Evolutionary conservation across 2,113 vertebrate species (phyloP), one percentile per base, ranked within the genome.

Genomic region (Oryzias curvinotus): DNA sequence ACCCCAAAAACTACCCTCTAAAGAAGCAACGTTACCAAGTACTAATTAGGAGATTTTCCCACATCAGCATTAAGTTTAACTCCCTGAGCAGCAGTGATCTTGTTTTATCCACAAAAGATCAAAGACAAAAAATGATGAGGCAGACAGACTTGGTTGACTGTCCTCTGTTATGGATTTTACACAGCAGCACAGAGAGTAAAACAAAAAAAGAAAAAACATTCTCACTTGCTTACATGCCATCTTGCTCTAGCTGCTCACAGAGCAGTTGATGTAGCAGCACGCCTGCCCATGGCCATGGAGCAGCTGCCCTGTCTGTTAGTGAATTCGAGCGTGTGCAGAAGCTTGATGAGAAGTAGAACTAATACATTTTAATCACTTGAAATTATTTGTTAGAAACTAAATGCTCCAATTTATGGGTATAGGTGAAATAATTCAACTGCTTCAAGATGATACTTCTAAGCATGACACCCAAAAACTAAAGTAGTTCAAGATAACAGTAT

Each of bases 241-340:
- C 77, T 80, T 85, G 83, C 73, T 78, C 78, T 73, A 1, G 1
- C 75, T 87, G 85, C 82, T 85, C 81, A 78, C 79, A 70, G 78
- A 87, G 85, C 82, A 71, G 85, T 88, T 86, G 84, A 87, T 87
- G 86, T 68, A 86, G 88, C 86, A 88, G 85, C 80, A 84, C 85
- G 86, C 84, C 77, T 80, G 88, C 88, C 88, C 77, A 43, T 86
- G 88, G 88, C 88, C 85, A 88, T 79, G 82, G 80, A 88, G 88
- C 88, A 90, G 88, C 85, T 90, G 86, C 85, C 81, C 83, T 76
- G 69, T 84, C 76, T 73, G 80, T 90, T 88, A 87, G 88, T 87
- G 78, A 87, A 88, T 52, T 85, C 71, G 68, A 86, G 86, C 86
- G 79, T 85, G 82, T 53, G 75, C 83, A 80, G 71, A 63, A 67